Conservation (phyloP, 2,797 vertebrate genomes). For the Falco biarmicus region DNA sequence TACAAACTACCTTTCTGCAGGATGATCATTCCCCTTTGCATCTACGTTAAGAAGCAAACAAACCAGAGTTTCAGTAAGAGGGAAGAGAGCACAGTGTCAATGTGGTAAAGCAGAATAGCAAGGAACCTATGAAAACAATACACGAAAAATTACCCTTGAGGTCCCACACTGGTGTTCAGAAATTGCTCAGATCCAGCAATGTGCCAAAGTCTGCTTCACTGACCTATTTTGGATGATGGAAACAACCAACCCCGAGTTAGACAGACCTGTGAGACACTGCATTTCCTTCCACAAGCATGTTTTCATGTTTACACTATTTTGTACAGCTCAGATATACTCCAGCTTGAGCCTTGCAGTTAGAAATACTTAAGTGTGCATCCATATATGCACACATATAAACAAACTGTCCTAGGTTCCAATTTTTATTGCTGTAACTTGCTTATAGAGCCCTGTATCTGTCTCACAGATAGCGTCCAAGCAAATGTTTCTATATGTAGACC, state of each 20-base stretch:
- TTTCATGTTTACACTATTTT: not conserved
- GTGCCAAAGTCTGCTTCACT: not conserved
- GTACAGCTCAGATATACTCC: not conserved
- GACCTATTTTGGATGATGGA: not conserved
- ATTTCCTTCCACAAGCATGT: not conserved
- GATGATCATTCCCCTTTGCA: not conserved
- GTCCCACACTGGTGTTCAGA: not conserved
- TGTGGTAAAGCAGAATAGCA: not conserved
- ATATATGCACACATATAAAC: too few relatives aligned
- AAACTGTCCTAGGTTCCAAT: not conserved
- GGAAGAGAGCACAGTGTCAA: not conserved
- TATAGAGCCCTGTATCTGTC: not conserved
- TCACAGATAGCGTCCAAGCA: not conserved
- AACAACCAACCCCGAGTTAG: not conserved
- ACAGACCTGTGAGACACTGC: not conserved
- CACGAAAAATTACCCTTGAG: not conserved
- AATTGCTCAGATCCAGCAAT: not conserved
- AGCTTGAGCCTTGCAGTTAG: not conserved
- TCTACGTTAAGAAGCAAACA: not conserved
- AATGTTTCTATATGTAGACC: not conserved
- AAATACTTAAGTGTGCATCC: not conserved
- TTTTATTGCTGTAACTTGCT: not conserved
- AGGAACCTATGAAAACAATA: not conserved
- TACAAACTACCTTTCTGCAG: not conserved
- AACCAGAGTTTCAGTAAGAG: not conserved